Evolutionary conservation across 2,888 invertebrate species (phyloP), one percentile per base, ranked within the genome.

Genomic region (Pollenia amentaria): DNA sequence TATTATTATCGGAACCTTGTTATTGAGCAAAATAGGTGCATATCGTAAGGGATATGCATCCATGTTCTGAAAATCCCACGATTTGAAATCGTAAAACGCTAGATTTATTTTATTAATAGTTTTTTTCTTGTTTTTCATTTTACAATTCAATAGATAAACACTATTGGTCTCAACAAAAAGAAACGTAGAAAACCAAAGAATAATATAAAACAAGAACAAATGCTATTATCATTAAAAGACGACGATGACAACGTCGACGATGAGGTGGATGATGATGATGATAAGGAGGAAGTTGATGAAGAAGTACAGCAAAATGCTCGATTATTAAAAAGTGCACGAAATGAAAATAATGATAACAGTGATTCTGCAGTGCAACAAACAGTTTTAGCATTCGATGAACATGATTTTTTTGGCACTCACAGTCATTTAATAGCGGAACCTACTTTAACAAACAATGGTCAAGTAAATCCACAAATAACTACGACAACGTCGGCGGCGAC

Each of bases 181-280:
- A 83, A 88, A 67, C 83, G 81, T 65, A 90, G 88, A 48, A 91
- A 91, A 84, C 88, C 89, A 75, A 91, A 90, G 77, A 91, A 88
- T 72, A 90, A 90, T 77, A 87, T 84, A 16, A 76, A 80, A 16
- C 84, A 88, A 84, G 89, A 90, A 85, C 90, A 89, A 76, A 89
- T 91, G 79, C 89, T 91, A 3, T 89, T 92, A 89, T 90, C 92
- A 79, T 90, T 92, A 44, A 90, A 89, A 77, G 89, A 90, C 72
- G 87, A 89, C 64, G 89, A 89, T 9, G 86, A 78, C 2, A 88
- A 84, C 21, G 72, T 86, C 75, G 83, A 86, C 2, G 75, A 64
- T 14, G 82, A 76, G 40, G 87, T 78, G 3, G 75, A 51, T 21
- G 14, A 62, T 9, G 60, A 21, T 21, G 38, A 46, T 67, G 84